A percentile compares a stretch with the other conserved stretches of the same genome.
Evolutionary conservation across 1,140 invertebrate species (phyloP).

Genomic region (Trichonephila clavipes): DNA sequence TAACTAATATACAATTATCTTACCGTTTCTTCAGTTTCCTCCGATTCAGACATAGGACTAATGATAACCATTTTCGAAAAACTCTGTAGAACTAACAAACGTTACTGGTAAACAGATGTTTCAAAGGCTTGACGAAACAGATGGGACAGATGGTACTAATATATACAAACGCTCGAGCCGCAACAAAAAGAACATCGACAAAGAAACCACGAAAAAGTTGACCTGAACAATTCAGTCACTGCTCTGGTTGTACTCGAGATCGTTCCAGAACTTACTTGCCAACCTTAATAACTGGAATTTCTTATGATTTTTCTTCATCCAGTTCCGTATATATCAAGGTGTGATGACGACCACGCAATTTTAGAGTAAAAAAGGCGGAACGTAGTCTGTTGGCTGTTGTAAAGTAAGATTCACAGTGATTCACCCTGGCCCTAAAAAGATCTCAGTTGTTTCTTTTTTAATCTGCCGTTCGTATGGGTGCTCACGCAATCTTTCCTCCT

Average conservation of each 20-base stretch:
- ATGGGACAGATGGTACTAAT: background rate
- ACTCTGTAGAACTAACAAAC: background rate
- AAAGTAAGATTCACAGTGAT: constrained; percentile 32
- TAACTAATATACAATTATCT: background rate
- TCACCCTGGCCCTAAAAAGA: constrained; percentile 38
- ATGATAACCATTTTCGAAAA: constrained; percentile 47
- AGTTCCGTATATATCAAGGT: constrained; percentile 50
- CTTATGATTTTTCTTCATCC: background rate
- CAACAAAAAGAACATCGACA: background rate
- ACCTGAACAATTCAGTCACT: background rate
- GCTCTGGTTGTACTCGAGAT: constrained; percentile 30
- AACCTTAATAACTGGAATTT: constrained; percentile 34
- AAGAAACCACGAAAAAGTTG: background rate
- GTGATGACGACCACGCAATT: constrained; percentile 53
- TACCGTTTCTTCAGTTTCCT: constrained; percentile 11
- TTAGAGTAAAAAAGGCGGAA: constrained; percentile 1
- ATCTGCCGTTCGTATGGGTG: background rate
- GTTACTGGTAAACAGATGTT: background rate
- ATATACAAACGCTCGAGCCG: background rate
- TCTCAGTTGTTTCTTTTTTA: background rate
- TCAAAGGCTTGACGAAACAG: background rate
- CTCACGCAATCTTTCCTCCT: background rate
- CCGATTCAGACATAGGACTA: background rate
- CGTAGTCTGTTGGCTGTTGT: background rate
- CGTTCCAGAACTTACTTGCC: constrained; percentile 46